These are phyloP conservation scores for Oreochromis niloticus DNA, from an alignment of 2,113 vertebrate species.

Conservation along the genomic window DNA sequence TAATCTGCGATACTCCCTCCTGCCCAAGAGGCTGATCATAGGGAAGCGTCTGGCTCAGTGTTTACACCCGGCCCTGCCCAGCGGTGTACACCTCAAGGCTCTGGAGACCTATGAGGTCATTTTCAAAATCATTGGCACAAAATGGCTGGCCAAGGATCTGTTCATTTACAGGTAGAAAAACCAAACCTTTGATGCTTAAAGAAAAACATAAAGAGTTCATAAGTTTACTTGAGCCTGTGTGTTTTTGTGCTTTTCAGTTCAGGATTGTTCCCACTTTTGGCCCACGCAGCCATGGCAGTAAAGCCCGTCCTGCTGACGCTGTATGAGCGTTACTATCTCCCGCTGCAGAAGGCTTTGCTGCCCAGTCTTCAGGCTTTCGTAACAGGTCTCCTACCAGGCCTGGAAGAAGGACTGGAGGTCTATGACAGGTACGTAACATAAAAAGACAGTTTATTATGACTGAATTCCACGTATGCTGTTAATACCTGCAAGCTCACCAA, in stretches of 20 bases:
- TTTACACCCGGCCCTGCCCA: constrained; percentile 92
- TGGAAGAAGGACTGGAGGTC: constrained; percentile 94
- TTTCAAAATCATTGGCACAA: constrained; percentile 97
- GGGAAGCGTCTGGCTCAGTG: constrained; percentile 95
- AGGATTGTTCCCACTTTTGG: constrained; percentile 90
- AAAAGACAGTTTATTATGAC: neutral
- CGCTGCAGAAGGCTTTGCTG: constrained; percentile 87
- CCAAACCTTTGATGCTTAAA: neutral
- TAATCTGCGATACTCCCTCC: constrained; percentile 89
- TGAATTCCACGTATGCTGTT: neutral
- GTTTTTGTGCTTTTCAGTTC: constrained; percentile 68
- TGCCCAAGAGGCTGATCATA: constrained; percentile 87
- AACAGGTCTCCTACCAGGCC: constrained; percentile 87
- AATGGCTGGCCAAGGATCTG: constrained; percentile 87
- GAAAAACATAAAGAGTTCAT: neutral
- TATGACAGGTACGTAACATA: constrained; percentile 81
- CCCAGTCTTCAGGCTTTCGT: constrained; percentile 95
- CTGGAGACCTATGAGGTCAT: constrained; percentile 96
- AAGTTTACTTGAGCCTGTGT: neutral
- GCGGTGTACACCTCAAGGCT: constrained; percentile 94
- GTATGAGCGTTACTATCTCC: constrained; percentile 95
- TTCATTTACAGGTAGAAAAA: constrained; percentile 84
- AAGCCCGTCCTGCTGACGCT: constrained; percentile 85
- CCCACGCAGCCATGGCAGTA: constrained; percentile 91
- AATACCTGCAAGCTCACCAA: neutral